phyloP scores from a whole-genome alignment of 2,797 vertebrate species.

The Vespertilio murinus region DNA sequence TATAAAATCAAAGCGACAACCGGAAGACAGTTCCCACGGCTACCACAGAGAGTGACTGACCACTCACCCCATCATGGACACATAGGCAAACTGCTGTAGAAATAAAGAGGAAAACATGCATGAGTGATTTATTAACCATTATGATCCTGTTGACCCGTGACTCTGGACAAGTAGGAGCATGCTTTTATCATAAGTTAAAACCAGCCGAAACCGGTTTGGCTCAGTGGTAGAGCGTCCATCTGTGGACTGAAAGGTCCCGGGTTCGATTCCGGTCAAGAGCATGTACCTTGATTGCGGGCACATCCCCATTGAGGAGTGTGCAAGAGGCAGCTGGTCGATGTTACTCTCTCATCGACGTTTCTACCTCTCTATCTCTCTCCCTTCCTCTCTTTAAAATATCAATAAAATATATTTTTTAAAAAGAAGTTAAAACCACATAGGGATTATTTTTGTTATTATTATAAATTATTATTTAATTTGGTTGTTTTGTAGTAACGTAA shows the following conservation, averaged over 20 bases:
- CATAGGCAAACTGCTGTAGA: not conserved
- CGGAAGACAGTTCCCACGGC: not conserved
- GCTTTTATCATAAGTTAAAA: slow-evolving; percentile 27
- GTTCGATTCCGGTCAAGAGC: too few species aligned
- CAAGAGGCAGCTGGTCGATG: too few species aligned
- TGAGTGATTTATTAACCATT: not conserved
- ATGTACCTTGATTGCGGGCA: too few species aligned
- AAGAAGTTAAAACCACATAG: slow-evolving; percentile 28
- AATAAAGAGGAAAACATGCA: not conserved
- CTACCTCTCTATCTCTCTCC: too few species aligned
- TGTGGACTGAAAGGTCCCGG: too few species aligned
- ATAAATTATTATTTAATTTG: not conserved
- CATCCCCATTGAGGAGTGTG: too few species aligned
- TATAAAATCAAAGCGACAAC: not conserved
- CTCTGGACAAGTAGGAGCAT: not conserved
- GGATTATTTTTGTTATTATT: not conserved
- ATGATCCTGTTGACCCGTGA: not conserved
- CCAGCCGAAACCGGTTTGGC: too few species aligned
- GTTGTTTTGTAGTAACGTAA: not conserved
- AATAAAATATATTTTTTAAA: too few species aligned
- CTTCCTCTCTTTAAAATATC: too few species aligned
- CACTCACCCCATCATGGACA: not conserved
- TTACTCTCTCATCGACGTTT: too few species aligned
- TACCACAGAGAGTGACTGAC: not conserved
- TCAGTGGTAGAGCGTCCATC: too few species aligned